Conservation (phyloP, 2,797 vertebrate species). For the Telmatherina bonti region DNA sequence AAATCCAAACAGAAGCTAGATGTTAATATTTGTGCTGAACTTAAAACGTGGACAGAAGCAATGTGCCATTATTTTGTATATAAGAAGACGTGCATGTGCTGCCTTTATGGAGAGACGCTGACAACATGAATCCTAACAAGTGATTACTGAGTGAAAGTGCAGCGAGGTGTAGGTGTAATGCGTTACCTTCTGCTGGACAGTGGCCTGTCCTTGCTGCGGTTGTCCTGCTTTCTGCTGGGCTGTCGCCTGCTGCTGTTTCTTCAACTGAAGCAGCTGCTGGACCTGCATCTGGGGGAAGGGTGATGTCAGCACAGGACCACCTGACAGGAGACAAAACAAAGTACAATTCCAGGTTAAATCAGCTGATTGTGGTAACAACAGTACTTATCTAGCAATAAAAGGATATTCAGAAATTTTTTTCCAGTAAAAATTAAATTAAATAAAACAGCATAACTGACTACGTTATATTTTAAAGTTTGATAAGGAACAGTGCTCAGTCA, state of each 20-base stretch:
- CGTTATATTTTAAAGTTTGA: too few species aligned
- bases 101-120: background rate
- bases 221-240: conserved; percentile 90
- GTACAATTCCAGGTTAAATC: background rate
- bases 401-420: background rate
- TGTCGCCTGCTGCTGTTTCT: conserved; percentile 80
- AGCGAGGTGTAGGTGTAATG: background rate
- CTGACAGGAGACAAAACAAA: conserved; percentile 63
- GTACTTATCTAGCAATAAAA: background rate
- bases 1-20: background rate
- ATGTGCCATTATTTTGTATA: background rate
- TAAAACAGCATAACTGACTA: too few species aligned
- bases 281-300: conserved; percentile 84
- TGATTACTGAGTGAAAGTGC: background rate
- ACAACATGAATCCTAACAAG: background rate
- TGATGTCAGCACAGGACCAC: conserved; percentile 86
- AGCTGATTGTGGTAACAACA: background rate
- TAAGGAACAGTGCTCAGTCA: too few species aligned
- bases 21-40: too few species aligned
- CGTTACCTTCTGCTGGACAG: conserved; percentile 90
- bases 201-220: conserved; percentile 85
- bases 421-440: too few species aligned
- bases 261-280: conserved; percentile 89
- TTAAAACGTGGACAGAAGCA: too few species aligned
- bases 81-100: background rate